Evolutionary conservation across 1,140 invertebrate species (phyloP), one percentile per base, ranked within the genome.

Genomic region (Temnothorax longispinosus): DNA sequence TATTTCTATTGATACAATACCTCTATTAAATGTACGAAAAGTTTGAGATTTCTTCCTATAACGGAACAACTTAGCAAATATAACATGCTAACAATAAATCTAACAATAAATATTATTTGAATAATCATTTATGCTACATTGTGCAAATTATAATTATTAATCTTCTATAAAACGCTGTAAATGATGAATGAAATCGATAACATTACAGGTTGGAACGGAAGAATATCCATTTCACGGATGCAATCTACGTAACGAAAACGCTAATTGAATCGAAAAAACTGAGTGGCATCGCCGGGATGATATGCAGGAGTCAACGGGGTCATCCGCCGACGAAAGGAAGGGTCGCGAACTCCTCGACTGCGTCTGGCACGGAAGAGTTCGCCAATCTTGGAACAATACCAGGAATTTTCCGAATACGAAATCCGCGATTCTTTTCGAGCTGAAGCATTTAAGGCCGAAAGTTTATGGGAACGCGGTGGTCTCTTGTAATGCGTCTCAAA

Each of bases 271-370:
- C 41, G 32, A 50, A 47, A 35, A 54, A 72, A 44, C 41, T 52
- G 38, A 15, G 27, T 21, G n/a, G 27, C 69, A 50, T 60, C n/a
- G 41, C 18, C 58, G 86, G 77, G 21, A 65, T 84, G 81, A 90
- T 88, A 85, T 84, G 58, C 71, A 71, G 81, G 56, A 87, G 86
- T 87, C 86, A 75, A 71, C 52, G 75, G 50, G 89, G 89, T 88
- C 89, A 76, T 85, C 82, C 44, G 56, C 86, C 67, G 67, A 77
- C 35, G 76, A 75, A 78, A 47, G 54, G 13, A 88, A 86, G 71
- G 87, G 84, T 91, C 90, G 90, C 89, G 85, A 91, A 91, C 85
- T 91, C 89, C 69, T 87, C 81, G 86, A 89, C 87, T 80, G 90
- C 76, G 75, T 89, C 90, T 90, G 76, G 89, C 85, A 89, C 62